Evolutionary conservation across 1,140 invertebrate species (phyloP).

Genomic region (Probaryconus sp.): DNA sequence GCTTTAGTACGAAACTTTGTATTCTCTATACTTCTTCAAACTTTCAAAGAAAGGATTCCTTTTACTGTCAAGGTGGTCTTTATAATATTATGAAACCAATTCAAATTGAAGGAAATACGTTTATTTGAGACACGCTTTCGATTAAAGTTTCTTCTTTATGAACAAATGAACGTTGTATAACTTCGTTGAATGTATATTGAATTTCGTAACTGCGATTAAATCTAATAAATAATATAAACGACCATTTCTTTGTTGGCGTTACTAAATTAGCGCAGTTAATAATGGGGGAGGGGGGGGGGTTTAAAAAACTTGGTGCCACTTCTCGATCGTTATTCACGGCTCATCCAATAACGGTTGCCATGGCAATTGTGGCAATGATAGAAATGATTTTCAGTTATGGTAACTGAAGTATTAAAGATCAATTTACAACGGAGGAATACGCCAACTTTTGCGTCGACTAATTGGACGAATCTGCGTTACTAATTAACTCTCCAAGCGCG

Average conservation of each 20-base stretch:
- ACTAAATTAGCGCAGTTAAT: too few species aligned
- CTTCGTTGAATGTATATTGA: background rate
- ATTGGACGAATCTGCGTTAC: slow-evolving; percentile 20
- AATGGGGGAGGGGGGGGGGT: background rate
- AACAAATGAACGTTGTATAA: slow-evolving; percentile 23
- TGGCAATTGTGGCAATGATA: background rate
- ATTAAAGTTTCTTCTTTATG: slow-evolving; percentile 28
- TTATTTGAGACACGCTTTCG: slow-evolving; percentile 39
- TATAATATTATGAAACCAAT: slow-evolving; percentile 50
- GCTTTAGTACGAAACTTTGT: slow-evolving; percentile 41
- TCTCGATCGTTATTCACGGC: too few species aligned
- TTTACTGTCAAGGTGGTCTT: slow-evolving; percentile 29
- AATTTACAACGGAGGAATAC: slow-evolving; percentile 8
- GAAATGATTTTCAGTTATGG: background rate
- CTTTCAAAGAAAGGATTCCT: slow-evolving; percentile 46
- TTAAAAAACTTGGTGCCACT: background rate
- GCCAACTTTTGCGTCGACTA: background rate
- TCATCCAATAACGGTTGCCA: background rate
- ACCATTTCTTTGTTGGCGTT: too few species aligned
- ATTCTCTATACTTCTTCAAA: slow-evolving; percentile 41
- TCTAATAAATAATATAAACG: too few species aligned
- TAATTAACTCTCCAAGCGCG: slow-evolving; percentile 15
- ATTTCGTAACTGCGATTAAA: background rate
- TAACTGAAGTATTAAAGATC: slow-evolving; percentile 10
- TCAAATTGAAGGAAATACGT: slow-evolving; percentile 36